Evolutionary conservation across 1,140 invertebrate species (phyloP).

Genomic region (Drosophila grimshawi): DNA sequence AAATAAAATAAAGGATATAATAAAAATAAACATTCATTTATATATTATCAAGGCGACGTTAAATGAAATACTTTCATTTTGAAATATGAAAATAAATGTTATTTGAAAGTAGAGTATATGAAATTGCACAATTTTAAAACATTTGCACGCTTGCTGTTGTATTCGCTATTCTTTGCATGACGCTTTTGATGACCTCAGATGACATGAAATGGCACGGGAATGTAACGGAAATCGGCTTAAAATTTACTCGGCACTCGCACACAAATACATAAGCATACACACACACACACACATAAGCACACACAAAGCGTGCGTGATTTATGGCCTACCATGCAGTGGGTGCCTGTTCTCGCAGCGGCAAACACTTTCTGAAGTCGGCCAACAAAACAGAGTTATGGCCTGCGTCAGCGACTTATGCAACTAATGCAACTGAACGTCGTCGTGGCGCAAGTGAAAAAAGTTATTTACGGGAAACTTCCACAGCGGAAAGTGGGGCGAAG

Average conservation of each 20-base stretch:
- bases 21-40: too few species aligned
- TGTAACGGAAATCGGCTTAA: slow-evolving; percentile 74
- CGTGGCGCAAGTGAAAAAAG: slow-evolving; percentile 51
- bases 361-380: slow-evolving; percentile 41
- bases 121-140: not conserved
- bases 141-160: not conserved
- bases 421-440: slow-evolving; percentile 68
- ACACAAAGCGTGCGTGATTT: slow-evolving; percentile 64
- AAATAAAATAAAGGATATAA: too few species aligned
- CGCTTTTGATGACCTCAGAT: slow-evolving; percentile 53
- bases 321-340: slow-evolving; percentile 43
- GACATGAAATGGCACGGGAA: slow-evolving; percentile 47
- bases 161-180: slow-evolving; percentile 20
- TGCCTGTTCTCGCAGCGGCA: not conserved
- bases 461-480: slow-evolving; percentile 69
- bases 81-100: too few species aligned
- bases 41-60: too few species aligned
- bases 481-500: not conserved
- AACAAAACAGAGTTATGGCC: slow-evolving; percentile 23
- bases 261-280: not conserved
- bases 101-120: not conserved
- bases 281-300: slow-evolving; percentile 22
- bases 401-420: slow-evolving; percentile 55
- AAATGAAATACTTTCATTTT: too few species aligned
- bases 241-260: slow-evolving; percentile 46